Evolutionary conservation across 2,797 vertebrate genomes (phyloP).

Genomic region (Chromis chromis): DNA sequence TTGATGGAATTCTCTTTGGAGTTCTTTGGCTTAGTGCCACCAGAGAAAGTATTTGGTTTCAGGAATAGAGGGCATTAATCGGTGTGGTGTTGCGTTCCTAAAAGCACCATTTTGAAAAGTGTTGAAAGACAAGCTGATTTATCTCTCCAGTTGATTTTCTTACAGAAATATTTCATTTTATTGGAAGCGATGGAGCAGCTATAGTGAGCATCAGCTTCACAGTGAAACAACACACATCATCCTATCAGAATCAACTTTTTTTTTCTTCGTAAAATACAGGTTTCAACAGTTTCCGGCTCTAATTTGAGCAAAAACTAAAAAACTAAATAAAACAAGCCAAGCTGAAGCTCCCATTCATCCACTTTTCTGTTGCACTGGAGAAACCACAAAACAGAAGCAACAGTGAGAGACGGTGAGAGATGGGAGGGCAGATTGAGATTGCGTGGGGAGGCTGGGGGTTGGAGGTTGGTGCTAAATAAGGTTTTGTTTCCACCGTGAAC

Average conservation of each 20-base stretch:
- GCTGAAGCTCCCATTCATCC: conserved; percentile 67
- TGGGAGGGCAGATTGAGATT: conserved; percentile 60
- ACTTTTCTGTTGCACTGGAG: conserved; percentile 70
- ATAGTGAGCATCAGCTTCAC: conserved; percentile 32
- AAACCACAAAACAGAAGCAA: conserved; percentile 74
- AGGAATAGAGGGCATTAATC: conserved; percentile 17
- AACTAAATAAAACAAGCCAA: conserved; percentile 21
- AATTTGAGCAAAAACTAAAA: conserved; percentile 64
- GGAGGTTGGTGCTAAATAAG: conserved; percentile 55
- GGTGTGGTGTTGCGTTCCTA: conserved; percentile 6
- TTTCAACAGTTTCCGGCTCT: conserved; percentile 68
- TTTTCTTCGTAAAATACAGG: conserved; percentile 25
- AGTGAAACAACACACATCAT: conserved; percentile 28
- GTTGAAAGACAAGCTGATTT: conserved; percentile 14
- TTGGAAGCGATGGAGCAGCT: conserved; percentile 32
- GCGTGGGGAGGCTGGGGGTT: neutral
- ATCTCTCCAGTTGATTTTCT: conserved; percentile 15
- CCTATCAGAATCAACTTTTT: neutral
- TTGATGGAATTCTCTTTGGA: conserved; percentile 47
- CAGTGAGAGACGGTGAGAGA: conserved; percentile 65
- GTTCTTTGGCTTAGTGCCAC: conserved; percentile 39
- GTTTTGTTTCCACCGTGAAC: conserved; percentile 73
- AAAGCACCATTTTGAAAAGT: conserved; percentile 21
- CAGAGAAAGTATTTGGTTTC: conserved; percentile 37
- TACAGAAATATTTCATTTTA: conserved; percentile 32